These are phyloP conservation scores for Sesamia inferens DNA, from an alignment of 2,888 invertebrate species.

Conservation along the genomic window DNA sequence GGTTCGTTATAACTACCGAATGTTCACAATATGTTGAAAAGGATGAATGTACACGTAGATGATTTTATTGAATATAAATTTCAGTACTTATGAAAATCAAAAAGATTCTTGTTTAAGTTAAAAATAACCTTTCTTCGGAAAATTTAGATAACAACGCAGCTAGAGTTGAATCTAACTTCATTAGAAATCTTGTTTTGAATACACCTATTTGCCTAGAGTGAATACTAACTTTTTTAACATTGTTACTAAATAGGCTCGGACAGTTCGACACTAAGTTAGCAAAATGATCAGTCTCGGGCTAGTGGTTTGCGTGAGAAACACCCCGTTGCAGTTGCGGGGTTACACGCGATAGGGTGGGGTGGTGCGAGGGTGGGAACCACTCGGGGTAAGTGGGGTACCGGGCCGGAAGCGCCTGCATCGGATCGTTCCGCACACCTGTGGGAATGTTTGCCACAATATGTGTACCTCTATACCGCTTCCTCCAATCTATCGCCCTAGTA, in stretches of 20 bases:
- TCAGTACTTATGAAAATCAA: not conserved
- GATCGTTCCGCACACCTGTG: constrained; percentile 87
- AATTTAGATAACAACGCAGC: not conserved
- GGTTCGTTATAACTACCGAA: constrained; percentile 65
- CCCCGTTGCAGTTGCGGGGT: constrained; percentile 63
- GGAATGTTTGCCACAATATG: constrained; percentile 82
- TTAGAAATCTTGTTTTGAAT: constrained; percentile 1
- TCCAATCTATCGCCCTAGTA: constrained; percentile 60
- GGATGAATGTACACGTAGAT: constrained; percentile 29
- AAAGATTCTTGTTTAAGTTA: not conserved
- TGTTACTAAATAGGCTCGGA: constrained; percentile 46
- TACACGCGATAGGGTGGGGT: constrained; percentile 67
- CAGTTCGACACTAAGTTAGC: constrained; percentile 73
- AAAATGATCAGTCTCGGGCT: constrained; percentile 82
- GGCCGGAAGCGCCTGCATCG: constrained; percentile 86
- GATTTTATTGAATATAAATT: constrained; percentile 14
- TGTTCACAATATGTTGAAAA: constrained; percentile 55
- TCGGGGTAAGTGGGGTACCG: constrained; percentile 81
- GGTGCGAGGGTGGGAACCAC: constrained; percentile 70
- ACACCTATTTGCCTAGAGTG: constrained; percentile 1
- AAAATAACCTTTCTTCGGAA: not conserved
- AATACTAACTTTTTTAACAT: constrained; percentile 38
- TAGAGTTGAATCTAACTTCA: not conserved
- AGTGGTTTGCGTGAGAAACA: constrained; percentile 85
- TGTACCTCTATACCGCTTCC: constrained; percentile 72